These are phyloP conservation scores for Steatornis caripensis DNA, from an alignment of 2,113 vertebrate genomes.

Conservation along the genomic window DNA sequence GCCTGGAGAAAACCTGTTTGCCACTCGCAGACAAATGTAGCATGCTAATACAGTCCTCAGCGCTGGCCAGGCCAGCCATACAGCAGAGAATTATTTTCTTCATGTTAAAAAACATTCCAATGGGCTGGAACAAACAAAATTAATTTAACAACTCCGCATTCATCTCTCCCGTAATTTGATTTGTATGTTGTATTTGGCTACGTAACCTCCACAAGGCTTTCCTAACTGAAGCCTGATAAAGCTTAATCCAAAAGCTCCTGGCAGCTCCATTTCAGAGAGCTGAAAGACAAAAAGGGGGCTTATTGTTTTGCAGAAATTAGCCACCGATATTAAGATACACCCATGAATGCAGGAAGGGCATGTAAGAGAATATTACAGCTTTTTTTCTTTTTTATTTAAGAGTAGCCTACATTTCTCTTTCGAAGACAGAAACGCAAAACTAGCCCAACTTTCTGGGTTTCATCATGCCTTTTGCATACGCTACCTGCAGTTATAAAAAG, in stretches of 20 bases:
- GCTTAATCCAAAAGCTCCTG: constrained; percentile 47
- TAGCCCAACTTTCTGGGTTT: constrained; percentile 6
- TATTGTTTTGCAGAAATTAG: neutral
- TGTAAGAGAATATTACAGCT: neutral
- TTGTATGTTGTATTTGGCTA: constrained; percentile 60
- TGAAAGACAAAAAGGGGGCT: neutral
- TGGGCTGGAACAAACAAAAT: constrained; percentile 65
- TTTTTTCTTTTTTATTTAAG: neutral
- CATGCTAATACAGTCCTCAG: constrained; percentile 4
- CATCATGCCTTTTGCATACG: neutral
- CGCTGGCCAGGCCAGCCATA: neutral
- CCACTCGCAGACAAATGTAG: neutral
- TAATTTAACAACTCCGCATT: constrained; percentile 58
- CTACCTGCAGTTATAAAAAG: neutral
- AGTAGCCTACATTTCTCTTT: neutral
- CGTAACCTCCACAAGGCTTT: constrained; percentile 27
- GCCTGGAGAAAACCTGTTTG: constrained; percentile 40
- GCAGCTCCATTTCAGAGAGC: neutral
- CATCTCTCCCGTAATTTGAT: constrained; percentile 60
- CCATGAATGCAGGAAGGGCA: neutral
- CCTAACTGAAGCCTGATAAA: constrained; percentile 39
- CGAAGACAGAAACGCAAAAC: neutral
- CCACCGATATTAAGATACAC: neutral
- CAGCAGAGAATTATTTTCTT: constrained; percentile 46
- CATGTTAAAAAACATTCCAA: constrained; percentile 60